These are phyloP conservation scores for Actias luna DNA, from an alignment of 2,888 invertebrate species.

Conservation along the genomic window DNA sequence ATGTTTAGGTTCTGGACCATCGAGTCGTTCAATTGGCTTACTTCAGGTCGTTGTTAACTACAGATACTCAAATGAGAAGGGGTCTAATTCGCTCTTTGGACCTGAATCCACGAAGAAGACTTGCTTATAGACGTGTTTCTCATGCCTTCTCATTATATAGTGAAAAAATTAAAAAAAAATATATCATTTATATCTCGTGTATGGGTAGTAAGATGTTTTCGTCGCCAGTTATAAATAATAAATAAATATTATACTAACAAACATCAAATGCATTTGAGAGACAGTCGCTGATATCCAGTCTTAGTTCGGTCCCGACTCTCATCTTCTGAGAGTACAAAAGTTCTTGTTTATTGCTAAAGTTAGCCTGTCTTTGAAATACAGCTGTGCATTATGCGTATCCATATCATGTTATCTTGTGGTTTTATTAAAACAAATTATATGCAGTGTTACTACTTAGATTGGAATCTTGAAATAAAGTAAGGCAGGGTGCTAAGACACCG, in stretches of 20 bases:
- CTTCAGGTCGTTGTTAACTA: too few species aligned
- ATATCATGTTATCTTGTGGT: conserved; percentile 9
- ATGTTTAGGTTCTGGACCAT: too few species aligned
- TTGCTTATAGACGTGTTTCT: too few species aligned
- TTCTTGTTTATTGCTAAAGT: conserved; percentile 24
- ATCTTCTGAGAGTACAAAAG: conserved; percentile 13
- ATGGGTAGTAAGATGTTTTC: not conserved
- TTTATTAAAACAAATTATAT: conserved; percentile 16
- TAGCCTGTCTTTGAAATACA: conserved; percentile 16
- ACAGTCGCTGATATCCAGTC: conserved; percentile 11
- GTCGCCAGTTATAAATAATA: not conserved
- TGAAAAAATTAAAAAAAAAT: too few species aligned
- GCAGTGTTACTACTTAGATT: not conserved
- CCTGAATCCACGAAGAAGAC: too few species aligned
- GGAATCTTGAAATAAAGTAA: too few species aligned
- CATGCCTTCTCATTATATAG: too few species aligned
- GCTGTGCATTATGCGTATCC: conserved; percentile 18
- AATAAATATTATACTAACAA: not conserved
- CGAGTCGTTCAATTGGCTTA: too few species aligned
- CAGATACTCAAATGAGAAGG: too few species aligned
- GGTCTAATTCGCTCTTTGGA: too few species aligned
- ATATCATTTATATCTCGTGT: too few species aligned
- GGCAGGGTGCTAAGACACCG: too few species aligned
- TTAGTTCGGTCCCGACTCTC: conserved; percentile 9
- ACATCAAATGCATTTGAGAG: not conserved